phyloP scores from a whole-genome alignment of 1,140 invertebrate species.

The Leptinotarsa defecta region DNA sequence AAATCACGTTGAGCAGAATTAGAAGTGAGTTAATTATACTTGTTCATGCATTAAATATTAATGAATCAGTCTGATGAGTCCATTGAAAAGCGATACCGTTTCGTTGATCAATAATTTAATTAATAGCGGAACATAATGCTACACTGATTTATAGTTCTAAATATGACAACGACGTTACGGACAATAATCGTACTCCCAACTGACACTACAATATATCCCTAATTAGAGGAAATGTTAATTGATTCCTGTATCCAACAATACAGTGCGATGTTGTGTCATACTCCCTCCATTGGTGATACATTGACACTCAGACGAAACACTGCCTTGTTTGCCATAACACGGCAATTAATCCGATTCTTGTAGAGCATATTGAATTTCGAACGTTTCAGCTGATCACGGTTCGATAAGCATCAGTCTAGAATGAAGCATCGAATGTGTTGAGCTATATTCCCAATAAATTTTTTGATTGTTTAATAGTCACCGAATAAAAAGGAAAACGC shows the following conservation, averaged over 20 bases:
- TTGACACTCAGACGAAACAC: constrained; percentile 19
- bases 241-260: constrained; percentile 32
- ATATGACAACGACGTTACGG: constrained; percentile 4
- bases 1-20: too few species aligned
- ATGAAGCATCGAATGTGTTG: too few species aligned
- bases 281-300: constrained; percentile 14
- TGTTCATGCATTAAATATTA: too few species aligned
- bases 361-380: background rate
- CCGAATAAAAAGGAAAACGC: too few species aligned
- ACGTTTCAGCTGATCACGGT: background rate
- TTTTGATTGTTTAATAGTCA: too few species aligned
- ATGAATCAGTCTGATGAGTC: background rate
- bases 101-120: background rate
- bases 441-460: too few species aligned
- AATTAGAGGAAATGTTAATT: constrained; percentile 33
- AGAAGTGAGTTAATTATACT: too few species aligned
- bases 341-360: constrained; percentile 4
- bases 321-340: background rate
- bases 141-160: constrained; percentile 10
- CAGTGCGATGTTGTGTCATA: constrained; percentile 4
- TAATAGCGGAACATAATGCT: constrained; percentile 1
- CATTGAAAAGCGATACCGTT: background rate
- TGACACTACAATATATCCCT: constrained; percentile 32
- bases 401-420: too few species aligned
- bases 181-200: constrained; percentile 10